Conservation (phyloP, 2,113 vertebrate genomes). For the Potamarius usumacintae region DNA sequence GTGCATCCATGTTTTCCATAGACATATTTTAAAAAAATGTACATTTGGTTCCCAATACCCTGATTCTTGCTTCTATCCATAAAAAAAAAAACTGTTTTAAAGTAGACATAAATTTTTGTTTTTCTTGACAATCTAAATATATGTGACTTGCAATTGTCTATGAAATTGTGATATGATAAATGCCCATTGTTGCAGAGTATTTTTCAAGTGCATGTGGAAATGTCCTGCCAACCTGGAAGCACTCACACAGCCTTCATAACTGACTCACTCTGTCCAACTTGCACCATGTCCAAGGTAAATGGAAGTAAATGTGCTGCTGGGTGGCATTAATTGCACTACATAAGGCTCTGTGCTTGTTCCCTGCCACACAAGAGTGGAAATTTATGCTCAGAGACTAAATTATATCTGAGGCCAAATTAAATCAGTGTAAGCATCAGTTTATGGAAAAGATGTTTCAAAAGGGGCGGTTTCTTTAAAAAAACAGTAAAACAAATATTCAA, state of each 20-base stretch:
- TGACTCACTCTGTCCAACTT: constrained; percentile 6
- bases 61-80: no score
- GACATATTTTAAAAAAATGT: no score
- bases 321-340: background rate
- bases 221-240: background rate
- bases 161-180: background rate
- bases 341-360: background rate
- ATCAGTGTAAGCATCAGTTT: background rate
- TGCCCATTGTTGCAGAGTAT: background rate
- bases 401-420: background rate
- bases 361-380: background rate
- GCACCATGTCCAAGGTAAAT: background rate
- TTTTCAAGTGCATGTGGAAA: background rate
- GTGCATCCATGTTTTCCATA: no score
- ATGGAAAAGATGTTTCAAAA: background rate
- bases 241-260: background rate
- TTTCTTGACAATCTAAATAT: background rate
- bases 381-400: background rate
- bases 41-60: background rate
- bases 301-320: background rate
- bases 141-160: background rate
- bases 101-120: background rate
- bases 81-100: background rate
- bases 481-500: background rate
- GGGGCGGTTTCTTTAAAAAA: background rate